Conservation (phyloP, 2,888 invertebrate species). For the Orthosia gracilis region DNA sequence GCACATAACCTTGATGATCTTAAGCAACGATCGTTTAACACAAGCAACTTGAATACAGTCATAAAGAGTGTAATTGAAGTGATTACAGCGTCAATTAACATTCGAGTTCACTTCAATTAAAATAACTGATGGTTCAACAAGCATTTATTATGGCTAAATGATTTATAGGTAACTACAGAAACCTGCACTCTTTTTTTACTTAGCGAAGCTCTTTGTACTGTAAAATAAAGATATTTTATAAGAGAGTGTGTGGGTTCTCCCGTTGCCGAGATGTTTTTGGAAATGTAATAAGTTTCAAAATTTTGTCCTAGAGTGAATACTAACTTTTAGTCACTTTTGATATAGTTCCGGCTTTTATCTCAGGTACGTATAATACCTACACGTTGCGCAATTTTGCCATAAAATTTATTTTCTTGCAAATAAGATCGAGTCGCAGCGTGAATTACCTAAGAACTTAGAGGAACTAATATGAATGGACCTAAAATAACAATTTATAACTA, state of each 20-base stretch:
- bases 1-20: background rate
- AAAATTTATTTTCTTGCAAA: too few relatives aligned
- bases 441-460: too few relatives aligned
- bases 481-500: too few relatives aligned
- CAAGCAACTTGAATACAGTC: constrained; percentile 3
- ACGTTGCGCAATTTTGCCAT: too few relatives aligned
- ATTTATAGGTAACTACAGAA: constrained; percentile 11
- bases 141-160: constrained; percentile 18
- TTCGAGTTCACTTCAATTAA: constrained; percentile 32
- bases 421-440: too few relatives aligned
- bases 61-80: constrained; percentile 21
- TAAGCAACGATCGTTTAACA: constrained; percentile 18
- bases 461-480: too few relatives aligned
- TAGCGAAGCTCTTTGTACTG: background rate
- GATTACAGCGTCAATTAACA: constrained; percentile 44
- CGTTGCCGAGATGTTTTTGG: background rate
- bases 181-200: background rate
- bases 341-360: too few relatives aligned
- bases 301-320: too few relatives aligned
- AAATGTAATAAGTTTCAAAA: too few relatives aligned
- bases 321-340: too few relatives aligned
- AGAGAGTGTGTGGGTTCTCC: background rate
- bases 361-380: too few relatives aligned
- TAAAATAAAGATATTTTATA: background rate
- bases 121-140: constrained; percentile 28